Evolutionary conservation across 2,797 vertebrate species (phyloP), one percentile per base, ranked within the genome.

Genomic region (Enteromius radiatus): DNA sequence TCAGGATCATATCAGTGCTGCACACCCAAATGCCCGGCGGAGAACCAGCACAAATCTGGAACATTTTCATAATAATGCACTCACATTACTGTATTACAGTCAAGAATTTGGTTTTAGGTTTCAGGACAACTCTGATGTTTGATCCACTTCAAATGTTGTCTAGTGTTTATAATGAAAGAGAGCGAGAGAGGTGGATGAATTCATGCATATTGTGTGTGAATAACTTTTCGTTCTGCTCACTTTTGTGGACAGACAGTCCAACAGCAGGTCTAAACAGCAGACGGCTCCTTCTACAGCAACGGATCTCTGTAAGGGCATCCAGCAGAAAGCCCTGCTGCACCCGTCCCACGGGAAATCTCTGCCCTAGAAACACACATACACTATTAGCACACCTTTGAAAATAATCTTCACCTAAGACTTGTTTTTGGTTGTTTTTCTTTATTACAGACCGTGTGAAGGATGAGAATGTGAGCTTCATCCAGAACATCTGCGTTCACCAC

Each of bases 1-100:
- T 91, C 81, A 99, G 93, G 82, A 97, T 93, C 96, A 96, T 96
- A 89, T 99, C 97, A 0, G 97, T 99, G 92, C 98, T 98, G 93
- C 97, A 97, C 82, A 99, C 95, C 98, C 98, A 99, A 33, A 99
- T 94, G 0, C 98, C 97, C 0, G 97, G 96, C 0, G 97, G 97
- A 84, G 96, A 97, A 11, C 95, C 96, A 0, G 93, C 93, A 36
- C 97, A 98, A 68, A 99, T 90, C 98, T 99, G 91, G n/a, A 87
- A 71, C 17, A 3, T 76, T 41, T 76, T 15, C 8, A 21, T 12
- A 61, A 31, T 14, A 41, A 38, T 41, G 3, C 31, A 56, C 71
- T 38, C 49, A n/a, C 26, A 11, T 74, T 17, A 49, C 15, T 52
- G 49, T 52, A 49, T 43, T 43, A 12, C 2, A 43, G 11, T 43